Percentiles rank a stretch among this genome's conserved stretches.
Evolutionary conservation across 2,797 vertebrate species (phyloP).

Genomic region (Acestrorhynchus altus): DNA sequence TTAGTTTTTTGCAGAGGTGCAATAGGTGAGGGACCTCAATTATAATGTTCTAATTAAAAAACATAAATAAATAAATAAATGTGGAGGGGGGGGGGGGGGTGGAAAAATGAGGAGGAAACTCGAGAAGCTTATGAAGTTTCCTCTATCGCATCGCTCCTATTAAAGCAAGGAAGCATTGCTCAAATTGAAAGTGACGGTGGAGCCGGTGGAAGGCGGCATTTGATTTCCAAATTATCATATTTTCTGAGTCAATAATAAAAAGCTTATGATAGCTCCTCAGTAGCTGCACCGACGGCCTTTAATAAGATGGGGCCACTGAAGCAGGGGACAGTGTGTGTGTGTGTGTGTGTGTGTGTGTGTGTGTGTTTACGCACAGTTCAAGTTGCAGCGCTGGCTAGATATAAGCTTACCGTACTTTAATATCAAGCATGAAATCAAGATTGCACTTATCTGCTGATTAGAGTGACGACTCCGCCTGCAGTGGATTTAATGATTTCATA

Average conservation of each 20-base stretch:
- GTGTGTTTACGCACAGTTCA: slow-evolving; percentile 22
- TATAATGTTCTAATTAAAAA: slow-evolving; percentile 83
- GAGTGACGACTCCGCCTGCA: slow-evolving; percentile 37
- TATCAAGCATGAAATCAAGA: slow-evolving; percentile 54
- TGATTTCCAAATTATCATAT: slow-evolving; percentile 87
- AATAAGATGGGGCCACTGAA: slow-evolving; percentile 82
- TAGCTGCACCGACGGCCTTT: slow-evolving; percentile 81
- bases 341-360: slow-evolving; percentile 20
- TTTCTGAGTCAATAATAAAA: slow-evolving; percentile 85
- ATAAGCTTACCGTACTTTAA: slow-evolving; percentile 52
- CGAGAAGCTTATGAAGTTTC: slow-evolving; percentile 72
- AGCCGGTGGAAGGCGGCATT: slow-evolving; percentile 80
- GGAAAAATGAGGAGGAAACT: slow-evolving; percentile 56
- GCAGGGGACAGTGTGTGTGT: slow-evolving; percentile 63
- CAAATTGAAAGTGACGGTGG: slow-evolving; percentile 80
- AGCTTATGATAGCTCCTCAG: slow-evolving; percentile 80
- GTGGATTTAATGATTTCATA: slow-evolving; percentile 39
- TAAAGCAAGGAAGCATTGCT: slow-evolving; percentile 75
- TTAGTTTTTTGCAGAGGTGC: slow-evolving; percentile 74
- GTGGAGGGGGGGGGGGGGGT: slow-evolving; percentile 24
- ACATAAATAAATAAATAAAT: slow-evolving; percentile 72
- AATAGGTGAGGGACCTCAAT: slow-evolving; percentile 83
- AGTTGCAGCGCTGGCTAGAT: slow-evolving; percentile 31
- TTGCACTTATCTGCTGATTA: slow-evolving; percentile 46
- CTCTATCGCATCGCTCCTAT: slow-evolving; percentile 77